Evolutionary conservation across 2,113 vertebrate genomes (phyloP).

Genomic region (Hypocryptadius cinnamomeus): DNA sequence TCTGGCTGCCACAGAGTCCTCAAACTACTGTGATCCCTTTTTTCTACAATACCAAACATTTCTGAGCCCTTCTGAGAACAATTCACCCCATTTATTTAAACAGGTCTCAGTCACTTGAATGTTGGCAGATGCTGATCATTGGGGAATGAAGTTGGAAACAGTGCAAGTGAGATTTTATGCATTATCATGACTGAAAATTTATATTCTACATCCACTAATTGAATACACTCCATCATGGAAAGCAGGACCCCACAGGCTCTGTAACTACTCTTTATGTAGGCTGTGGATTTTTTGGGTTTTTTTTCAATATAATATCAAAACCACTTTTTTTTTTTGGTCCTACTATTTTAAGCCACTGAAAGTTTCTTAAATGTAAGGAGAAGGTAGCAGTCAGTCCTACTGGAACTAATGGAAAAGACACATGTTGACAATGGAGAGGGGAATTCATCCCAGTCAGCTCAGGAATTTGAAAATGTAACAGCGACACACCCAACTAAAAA

Average conservation of each 20-base stretch:
- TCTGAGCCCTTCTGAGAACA: neutral
- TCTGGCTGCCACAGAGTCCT: neutral
- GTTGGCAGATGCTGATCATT: neutral
- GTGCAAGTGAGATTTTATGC: neutral
- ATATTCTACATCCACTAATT: neutral
- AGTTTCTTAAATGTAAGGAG: neutral
- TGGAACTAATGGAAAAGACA: conserved; percentile 23
- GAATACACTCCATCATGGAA: neutral
- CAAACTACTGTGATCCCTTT: neutral
- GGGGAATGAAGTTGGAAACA: neutral
- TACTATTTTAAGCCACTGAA: neutral
- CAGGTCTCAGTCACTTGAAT: neutral
- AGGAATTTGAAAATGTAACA: neutral
- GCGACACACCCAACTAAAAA: neutral
- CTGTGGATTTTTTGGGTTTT: neutral
- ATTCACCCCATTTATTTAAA: neutral
- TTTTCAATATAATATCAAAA: neutral
- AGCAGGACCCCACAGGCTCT: neutral
- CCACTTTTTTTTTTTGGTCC: neutral
- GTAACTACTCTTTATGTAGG: neutral
- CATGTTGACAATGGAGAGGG: neutral
- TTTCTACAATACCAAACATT: neutral
- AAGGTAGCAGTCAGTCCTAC: neutral
- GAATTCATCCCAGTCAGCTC: neutral
- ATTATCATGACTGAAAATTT: neutral